These are phyloP conservation scores for Epinotia nisella DNA, from an alignment of 2,888 invertebrate genomes.

Conservation along the genomic window DNA sequence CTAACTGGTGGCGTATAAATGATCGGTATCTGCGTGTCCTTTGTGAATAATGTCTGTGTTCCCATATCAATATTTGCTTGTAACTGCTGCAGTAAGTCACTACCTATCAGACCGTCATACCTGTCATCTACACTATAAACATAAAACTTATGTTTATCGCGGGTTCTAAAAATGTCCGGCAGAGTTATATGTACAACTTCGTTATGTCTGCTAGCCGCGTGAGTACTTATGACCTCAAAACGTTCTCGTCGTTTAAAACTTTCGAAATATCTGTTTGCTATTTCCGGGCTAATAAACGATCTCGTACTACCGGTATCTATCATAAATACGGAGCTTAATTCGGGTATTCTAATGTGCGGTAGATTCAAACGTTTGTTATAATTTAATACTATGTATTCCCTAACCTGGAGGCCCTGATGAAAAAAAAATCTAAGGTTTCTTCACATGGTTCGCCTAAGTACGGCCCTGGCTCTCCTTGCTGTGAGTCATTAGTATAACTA, in stretches of 20 bases:
- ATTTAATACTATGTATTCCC: constrained; percentile 36
- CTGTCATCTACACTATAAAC: too few relatives aligned
- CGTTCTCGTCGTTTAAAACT: constrained; percentile 9
- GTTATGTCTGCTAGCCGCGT: too few relatives aligned
- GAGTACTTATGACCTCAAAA: too few relatives aligned
- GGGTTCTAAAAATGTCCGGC: too few relatives aligned
- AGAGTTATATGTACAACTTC: too few relatives aligned
- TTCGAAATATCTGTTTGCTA: constrained; percentile 36
- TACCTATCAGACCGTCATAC: too few relatives aligned
- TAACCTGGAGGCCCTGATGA: not conserved
- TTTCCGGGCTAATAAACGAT: constrained; percentile 44
- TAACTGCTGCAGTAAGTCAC: constrained; percentile 43
- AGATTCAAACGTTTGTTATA: constrained; percentile 30
- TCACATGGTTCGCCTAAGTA: not conserved
- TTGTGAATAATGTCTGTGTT: constrained; percentile 36
- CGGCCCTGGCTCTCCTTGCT: not conserved
- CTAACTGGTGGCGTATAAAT: constrained; percentile 36
- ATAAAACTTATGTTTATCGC: too few relatives aligned
- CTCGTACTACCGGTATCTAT: constrained; percentile 47
- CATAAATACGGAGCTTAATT: constrained; percentile 45
- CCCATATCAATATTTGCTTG: constrained; percentile 45
- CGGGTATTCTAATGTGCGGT: constrained; percentile 45
- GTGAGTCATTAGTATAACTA: not conserved
- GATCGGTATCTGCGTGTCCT: constrained; percentile 40
- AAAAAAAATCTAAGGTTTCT: not conserved